phyloP scores from a whole-genome alignment of 2,113 vertebrate genomes.

The Plectropomus leopardus region DNA sequence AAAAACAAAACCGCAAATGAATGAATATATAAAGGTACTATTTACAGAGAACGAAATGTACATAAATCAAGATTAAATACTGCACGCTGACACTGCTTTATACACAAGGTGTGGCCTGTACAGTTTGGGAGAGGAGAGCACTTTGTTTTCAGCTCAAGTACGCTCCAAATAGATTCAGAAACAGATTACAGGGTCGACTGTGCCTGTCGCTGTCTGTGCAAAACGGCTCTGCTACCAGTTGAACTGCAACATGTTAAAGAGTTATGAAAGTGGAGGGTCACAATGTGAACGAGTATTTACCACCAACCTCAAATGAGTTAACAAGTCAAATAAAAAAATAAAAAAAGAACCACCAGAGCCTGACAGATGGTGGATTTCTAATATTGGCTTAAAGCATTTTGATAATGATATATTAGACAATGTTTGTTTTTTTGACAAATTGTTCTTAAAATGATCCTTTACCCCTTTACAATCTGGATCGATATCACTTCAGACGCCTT shows the following conservation, averaged over 20 bases:
- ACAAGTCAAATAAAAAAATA: not conserved
- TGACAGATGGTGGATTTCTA: not conserved
- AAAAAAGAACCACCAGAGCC: conserved; percentile 3
- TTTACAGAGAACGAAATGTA: conserved; percentile 61
- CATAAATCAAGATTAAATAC: conserved; percentile 26
- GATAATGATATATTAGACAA: not conserved
- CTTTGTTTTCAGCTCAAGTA: conserved; percentile 26
- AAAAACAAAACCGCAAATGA: conserved; percentile 3
- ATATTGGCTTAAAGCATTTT: not conserved
- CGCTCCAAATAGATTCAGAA: not conserved
- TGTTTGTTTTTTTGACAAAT: not conserved
- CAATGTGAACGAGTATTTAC: not conserved
- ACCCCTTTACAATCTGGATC: too few species aligned
- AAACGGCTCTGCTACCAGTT: conserved; percentile 52
- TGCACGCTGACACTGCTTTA: not conserved
- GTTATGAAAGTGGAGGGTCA: conserved; percentile 20
- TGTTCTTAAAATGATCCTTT: not conserved
- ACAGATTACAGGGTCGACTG: not conserved
- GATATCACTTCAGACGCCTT: too few species aligned
- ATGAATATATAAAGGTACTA: conserved; percentile 31
- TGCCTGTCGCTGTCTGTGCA: conserved; percentile 34
- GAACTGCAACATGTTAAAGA: conserved; percentile 1
- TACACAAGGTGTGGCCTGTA: conserved; percentile 12
- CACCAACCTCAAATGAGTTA: not conserved
- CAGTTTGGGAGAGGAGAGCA: conserved; percentile 18